A percentile compares a stretch with the other conserved stretches of the same genome.
Evolutionary conservation across 2,797 vertebrate genomes (phyloP).

Genomic region (Oreochromis mossambicus): DNA sequence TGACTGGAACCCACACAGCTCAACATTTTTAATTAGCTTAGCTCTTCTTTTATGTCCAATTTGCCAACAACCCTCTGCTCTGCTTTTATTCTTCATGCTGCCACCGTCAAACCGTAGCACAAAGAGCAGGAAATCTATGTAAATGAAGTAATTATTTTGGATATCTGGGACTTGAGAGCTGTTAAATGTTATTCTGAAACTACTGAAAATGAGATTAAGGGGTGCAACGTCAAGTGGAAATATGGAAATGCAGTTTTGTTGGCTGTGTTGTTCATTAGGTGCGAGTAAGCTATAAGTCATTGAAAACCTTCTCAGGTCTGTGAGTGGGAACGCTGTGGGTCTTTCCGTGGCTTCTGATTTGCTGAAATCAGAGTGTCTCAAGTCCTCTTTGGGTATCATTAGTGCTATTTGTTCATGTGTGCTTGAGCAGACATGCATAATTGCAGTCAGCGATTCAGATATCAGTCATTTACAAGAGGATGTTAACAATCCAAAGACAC

Average conservation of each 20-base stretch:
- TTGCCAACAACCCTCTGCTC: neutral
- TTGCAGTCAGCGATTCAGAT: neutral
- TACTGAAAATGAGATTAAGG: neutral
- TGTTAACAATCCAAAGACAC: neutral
- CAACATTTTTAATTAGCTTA: neutral
- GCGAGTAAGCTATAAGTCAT: neutral
- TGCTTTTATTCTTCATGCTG: neutral
- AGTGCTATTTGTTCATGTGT: neutral
- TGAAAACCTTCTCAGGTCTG: neutral
- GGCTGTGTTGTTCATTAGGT: neutral
- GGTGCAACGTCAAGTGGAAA: neutral
- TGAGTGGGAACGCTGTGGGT: neutral
- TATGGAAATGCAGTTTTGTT: neutral
- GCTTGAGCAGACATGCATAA: neutral
- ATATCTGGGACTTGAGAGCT: neutral
- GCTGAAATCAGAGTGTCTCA: neutral
- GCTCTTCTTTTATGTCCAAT: neutral
- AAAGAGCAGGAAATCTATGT: neutral
- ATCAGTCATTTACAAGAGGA: neutral
- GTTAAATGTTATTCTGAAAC: neutral
- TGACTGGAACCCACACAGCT: neutral
- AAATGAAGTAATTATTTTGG: neutral
- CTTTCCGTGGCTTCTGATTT: neutral
- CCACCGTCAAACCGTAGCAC: neutral
- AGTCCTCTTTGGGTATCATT: neutral